Percentiles rank a stretch among this genome's conserved stretches.
These are phyloP conservation scores for Narcine bancroftii DNA, from an alignment of 2,113 vertebrate species.

Conservation along the genomic window DNA sequence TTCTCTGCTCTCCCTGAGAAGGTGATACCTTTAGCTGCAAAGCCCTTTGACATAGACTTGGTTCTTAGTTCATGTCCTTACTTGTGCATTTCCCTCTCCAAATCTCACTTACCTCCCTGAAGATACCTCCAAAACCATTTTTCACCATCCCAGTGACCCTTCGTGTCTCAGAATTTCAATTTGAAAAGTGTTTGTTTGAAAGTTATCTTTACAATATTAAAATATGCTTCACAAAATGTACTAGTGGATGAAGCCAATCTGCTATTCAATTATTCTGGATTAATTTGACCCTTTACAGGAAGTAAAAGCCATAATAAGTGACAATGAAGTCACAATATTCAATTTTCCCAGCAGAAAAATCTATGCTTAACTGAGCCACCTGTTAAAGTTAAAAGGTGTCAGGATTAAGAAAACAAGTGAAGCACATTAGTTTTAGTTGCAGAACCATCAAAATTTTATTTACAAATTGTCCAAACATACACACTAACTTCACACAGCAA, in stretches of 20 bases:
- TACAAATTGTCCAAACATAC: conserved; percentile 35
- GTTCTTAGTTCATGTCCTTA: no score
- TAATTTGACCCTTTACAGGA: neutral
- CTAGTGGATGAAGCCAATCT: neutral
- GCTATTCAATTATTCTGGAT: neutral
- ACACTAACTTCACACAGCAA: conserved; percentile 38
- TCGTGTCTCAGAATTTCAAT: neutral
- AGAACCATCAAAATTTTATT: conserved; percentile 36
- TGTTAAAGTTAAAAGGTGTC: neutral
- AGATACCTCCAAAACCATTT: neutral
- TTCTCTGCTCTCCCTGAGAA: no score
- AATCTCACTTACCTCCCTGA: neutral
- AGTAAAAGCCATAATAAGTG: neutral
- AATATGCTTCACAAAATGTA: neutral
- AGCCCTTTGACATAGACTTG: no score
- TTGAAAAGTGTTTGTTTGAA: neutral
- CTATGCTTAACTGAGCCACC: neutral
- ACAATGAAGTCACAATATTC: neutral
- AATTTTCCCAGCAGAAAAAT: neutral
- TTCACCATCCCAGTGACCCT: neutral
- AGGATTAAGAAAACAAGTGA: conserved; percentile 9
- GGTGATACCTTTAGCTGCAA: no score
- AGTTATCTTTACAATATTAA: neutral
- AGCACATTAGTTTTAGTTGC: neutral
- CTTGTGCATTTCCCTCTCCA: neutral